A percentile compares a stretch with the other conserved stretches of the same genome.
These are phyloP conservation scores for Synanthedon myopaeformis DNA, from an alignment of 2,888 invertebrate species.

Conservation along the genomic window DNA sequence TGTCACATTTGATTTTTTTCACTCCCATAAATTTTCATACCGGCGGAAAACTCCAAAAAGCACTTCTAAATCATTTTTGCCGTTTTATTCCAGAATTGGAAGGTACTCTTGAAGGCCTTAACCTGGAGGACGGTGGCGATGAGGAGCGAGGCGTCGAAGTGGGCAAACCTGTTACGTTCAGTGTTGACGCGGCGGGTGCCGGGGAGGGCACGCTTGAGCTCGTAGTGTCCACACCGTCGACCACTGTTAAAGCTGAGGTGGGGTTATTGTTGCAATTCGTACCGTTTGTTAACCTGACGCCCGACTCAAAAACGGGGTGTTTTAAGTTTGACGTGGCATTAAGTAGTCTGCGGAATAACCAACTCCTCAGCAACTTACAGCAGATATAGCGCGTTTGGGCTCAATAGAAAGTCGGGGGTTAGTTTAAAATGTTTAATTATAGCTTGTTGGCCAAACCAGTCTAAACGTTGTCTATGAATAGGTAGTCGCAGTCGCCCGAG, in stretches of 20 bases:
- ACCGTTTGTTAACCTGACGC: too few species aligned
- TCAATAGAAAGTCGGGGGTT: too few species aligned
- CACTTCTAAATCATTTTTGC: not conserved
- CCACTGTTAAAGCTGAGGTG: constrained; percentile 89
- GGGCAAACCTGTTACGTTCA: constrained; percentile 90
- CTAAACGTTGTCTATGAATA: constrained; percentile 32
- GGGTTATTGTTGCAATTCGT: too few species aligned
- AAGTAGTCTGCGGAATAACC: too few species aligned
- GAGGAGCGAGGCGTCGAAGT: constrained; percentile 71
- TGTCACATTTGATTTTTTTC: too few species aligned
- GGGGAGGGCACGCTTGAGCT: constrained; percentile 94
- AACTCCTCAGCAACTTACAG: too few species aligned
- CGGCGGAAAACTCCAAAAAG: too few species aligned
- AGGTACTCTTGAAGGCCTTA: constrained; percentile 60
- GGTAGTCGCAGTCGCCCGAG: constrained; percentile 90
- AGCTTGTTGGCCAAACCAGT: not conserved
- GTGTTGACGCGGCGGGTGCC: constrained; percentile 94
- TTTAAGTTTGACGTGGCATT: too few species aligned
- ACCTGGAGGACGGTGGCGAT: constrained; percentile 52
- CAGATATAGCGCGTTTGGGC: too few species aligned
- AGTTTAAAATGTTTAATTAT: too few species aligned
- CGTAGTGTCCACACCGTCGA: constrained; percentile 90
- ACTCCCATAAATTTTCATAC: too few species aligned
- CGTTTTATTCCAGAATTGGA: constrained; percentile 42
- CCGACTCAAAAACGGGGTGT: not conserved